Base-by-base conservation (phyloP, 2,888 invertebrate species). In the Nephrocerus scutellatus region DNA sequence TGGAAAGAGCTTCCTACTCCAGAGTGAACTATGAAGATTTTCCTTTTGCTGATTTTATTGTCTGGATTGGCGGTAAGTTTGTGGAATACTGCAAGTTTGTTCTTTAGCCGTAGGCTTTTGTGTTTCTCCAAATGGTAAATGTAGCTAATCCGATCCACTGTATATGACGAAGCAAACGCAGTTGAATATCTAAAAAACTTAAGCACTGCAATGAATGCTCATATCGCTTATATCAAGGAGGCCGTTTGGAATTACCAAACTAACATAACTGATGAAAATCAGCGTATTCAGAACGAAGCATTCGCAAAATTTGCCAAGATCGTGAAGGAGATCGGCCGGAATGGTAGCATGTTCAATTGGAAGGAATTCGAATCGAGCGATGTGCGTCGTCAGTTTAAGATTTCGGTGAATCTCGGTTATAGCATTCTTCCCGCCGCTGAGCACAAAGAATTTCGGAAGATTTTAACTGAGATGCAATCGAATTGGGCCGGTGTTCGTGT, bases 171-270 rank as follows among this genome's bases (percentile, higher is more conserved):
- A 43, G 71, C 71, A 5, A 72, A 73, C 44, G 83, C 80, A 2
- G 66, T 72, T 22, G 74, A 76, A 48, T 78, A 80, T 54, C 71
- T 86, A 48, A 52, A 72, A 36, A 72, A 77, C 41, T 58, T 82
- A 19, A 81, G 84, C 58, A 71, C 70, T 33, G 74, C 75, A n/a
- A n/a, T n/a, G 40, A 66, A 73, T n/a, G 77, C 75, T 1, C 52
- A 67, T 32, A 73, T 78, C 54, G 72, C 71, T 44, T 79, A 83
- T 55, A 66, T 71, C n/a, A 74, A 73, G 5, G 49, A 77, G 3
- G 80, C 82, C 0, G 74, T 77, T 3, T 88, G 88, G 87, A 74
- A 72, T 0, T 86, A 86, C n/a, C n/a, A n/a, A n/a, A n/a, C n/a
- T n/a, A 82, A 88, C 59, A 74, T 88, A 26, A 87, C 82, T 0